phyloP scores from a whole-genome alignment of 2,113 vertebrate genomes.

The Siphamia tubifer region DNA sequence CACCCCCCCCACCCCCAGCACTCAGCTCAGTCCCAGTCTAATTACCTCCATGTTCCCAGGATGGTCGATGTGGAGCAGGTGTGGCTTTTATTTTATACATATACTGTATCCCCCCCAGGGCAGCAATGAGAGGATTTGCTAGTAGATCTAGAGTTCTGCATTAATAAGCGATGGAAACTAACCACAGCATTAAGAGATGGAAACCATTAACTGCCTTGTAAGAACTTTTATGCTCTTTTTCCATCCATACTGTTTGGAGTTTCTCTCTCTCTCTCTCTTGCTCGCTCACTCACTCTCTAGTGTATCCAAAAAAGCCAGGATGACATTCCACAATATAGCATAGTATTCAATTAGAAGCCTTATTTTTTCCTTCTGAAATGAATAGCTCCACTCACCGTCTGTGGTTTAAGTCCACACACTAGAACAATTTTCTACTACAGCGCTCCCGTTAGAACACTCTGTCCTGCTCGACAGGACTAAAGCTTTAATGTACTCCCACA shows the following conservation, averaged over 20 bases:
- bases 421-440: slow-evolving; percentile 65
- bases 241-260: slow-evolving; percentile 51
- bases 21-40: too few relatives aligned
- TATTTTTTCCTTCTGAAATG: slow-evolving; percentile 56
- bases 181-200: slow-evolving; percentile 74
- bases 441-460: slow-evolving; percentile 48
- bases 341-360: slow-evolving; percentile 68
- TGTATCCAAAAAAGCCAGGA: slow-evolving; percentile 54
- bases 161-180: slow-evolving; percentile 76
- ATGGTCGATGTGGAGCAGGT: slow-evolving; percentile 70
- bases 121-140: slow-evolving; percentile 29
- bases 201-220: slow-evolving; percentile 76
- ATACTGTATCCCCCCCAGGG: slow-evolving; percentile 38
- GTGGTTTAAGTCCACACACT: slow-evolving; percentile 61
- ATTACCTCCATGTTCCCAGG: slow-evolving; percentile 54
- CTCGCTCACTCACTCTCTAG: slow-evolving; percentile 30
- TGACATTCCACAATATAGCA: slow-evolving; percentile 64
- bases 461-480: slow-evolving; percentile 23
- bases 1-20: too few relatives aligned
- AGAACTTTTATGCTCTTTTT: slow-evolving; percentile 73
- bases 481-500: background rate
- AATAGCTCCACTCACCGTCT: slow-evolving; percentile 61
- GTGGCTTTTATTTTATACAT: slow-evolving; percentile 58
- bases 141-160: slow-evolving; percentile 49
- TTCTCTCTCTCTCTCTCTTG: background rate